phyloP scores from a whole-genome alignment of 2,888 invertebrate species.

The Heliconius charithonia region DNA sequence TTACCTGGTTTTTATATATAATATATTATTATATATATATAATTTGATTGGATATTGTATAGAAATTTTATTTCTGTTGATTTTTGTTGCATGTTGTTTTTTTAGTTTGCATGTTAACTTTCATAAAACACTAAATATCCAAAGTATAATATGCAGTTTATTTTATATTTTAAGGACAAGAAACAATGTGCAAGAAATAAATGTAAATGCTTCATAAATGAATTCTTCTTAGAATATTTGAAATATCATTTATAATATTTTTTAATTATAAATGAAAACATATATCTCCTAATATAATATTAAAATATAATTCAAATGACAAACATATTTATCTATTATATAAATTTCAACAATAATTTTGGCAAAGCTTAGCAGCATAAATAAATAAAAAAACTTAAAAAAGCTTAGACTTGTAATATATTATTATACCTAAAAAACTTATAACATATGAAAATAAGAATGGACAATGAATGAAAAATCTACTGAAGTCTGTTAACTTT shows the following conservation, averaged over 20 bases:
- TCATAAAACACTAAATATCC: not conserved
- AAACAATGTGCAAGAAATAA: not conserved
- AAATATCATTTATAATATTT: not conserved
- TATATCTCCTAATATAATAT: constrained; percentile 23
- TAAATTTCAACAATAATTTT: constrained; percentile 7
- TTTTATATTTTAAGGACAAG: not conserved
- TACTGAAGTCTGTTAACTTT: not conserved
- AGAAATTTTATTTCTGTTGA: not conserved
- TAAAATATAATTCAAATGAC: constrained; percentile 4
- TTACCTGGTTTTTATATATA: constrained; percentile 4
- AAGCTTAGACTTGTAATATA: not conserved
- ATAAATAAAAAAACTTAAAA: not conserved
- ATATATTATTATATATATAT: not conserved
- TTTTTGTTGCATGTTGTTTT: constrained; percentile 14
- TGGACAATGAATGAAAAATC: not conserved
- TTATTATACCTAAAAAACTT: not conserved
- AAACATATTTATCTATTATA: not conserved
- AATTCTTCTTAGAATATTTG: constrained; percentile 4
- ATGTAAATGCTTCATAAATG: not conserved
- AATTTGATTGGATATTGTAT: not conserved
- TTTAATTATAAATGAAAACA: not conserved
- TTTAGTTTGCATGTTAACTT: constrained; percentile 6
- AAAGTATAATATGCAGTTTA: not conserved
- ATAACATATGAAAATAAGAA: not conserved
- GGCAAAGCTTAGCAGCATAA: constrained; percentile 31